phyloP scores from a whole-genome alignment of 2,888 invertebrate species.

The Caenorhabditis sulstoni region DNA sequence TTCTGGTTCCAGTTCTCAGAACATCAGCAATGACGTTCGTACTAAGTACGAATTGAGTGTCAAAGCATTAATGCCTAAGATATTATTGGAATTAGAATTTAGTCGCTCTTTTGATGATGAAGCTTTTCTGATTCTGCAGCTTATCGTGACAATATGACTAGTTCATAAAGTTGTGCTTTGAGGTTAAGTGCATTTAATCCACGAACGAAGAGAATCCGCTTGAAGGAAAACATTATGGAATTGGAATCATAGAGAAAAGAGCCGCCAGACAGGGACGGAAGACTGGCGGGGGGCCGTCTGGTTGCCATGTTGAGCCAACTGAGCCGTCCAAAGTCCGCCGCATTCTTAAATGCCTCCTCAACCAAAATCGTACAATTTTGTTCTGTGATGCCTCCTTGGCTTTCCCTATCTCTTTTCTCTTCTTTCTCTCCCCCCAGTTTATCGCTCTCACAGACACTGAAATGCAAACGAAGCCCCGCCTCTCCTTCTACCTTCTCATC shows the following conservation, averaged over 20 bases:
- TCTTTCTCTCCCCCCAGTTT: slow-evolving; percentile 42
- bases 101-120: no score
- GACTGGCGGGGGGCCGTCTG: not conserved
- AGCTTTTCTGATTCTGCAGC: no score
- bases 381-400: slow-evolving; percentile 30
- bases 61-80: no score
- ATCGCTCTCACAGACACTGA: slow-evolving; percentile 27
- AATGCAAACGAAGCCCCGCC: slow-evolving; percentile 2
- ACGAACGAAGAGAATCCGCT: no score
- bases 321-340: slow-evolving; percentile 27
- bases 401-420: not conserved
- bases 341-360: not conserved
- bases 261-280: not conserved
- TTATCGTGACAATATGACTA: no score
- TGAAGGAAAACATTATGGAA: no score
- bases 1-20: no score
- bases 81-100: no score
- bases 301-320: slow-evolving; percentile 14
- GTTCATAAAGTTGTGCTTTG: no score
- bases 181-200: no score
- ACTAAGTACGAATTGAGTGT: no score
- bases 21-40: no score
- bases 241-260: not conserved
- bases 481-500: slow-evolving; percentile 15
- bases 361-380: slow-evolving; percentile 33